Conservation (phyloP, 2,888 invertebrate species). For the Sesia bembeciformis region DNA sequence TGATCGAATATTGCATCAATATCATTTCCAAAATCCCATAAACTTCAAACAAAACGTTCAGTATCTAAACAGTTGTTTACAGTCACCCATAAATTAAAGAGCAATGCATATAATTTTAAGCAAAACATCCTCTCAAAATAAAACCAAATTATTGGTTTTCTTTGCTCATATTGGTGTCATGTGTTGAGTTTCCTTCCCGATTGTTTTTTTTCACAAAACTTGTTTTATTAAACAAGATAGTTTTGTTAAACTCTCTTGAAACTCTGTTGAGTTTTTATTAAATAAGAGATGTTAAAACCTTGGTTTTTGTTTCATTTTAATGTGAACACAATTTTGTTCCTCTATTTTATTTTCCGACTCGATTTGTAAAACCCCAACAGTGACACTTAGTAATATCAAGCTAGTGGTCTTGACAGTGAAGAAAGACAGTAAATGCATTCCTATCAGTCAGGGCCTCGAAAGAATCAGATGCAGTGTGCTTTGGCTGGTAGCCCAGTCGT, state of each 20-base stretch:
- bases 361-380: not conserved
- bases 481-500: constrained; percentile 30
- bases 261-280: no score
- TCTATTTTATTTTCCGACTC: no score
- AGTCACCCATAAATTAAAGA: not conserved
- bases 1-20: constrained; percentile 39
- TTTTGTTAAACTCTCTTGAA: no score
- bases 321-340: no score
- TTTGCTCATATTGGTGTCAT: not conserved
- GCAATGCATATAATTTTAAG: not conserved
- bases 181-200: no score
- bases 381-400: not conserved
- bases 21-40: constrained; percentile 1
- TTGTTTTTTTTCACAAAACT: no score
- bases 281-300: no score
- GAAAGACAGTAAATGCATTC: constrained; percentile 22
- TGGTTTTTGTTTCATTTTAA: no score
- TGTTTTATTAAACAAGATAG: no score
- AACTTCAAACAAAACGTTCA: no score
- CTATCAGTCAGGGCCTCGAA: constrained; percentile 21
- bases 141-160: not conserved
- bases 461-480: constrained; percentile 28
- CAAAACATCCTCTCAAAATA: not conserved
- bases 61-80: not conserved
- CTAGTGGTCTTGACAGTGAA: constrained; percentile 32